Percentiles rank a stretch among this genome's conserved stretches.
phyloP scores from a whole-genome alignment of 2,113 vertebrate genomes.

The Muscicapa adusta region DNA sequence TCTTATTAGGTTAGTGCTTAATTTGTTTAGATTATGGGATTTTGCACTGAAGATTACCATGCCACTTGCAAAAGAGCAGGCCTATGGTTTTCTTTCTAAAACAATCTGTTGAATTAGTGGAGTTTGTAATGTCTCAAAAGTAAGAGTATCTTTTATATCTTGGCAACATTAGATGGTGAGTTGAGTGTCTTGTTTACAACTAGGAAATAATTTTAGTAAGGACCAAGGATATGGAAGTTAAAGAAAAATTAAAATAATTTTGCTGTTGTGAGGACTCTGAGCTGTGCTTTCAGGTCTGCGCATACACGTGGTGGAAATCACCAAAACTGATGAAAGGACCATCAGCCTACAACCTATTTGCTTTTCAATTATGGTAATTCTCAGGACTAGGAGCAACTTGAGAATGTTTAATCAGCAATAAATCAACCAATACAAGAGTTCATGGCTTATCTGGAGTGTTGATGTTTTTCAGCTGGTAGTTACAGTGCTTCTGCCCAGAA shows the following conservation, averaged over 20 bases:
- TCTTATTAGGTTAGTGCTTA: neutral
- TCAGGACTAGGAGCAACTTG: neutral
- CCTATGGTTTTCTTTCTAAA: neutral
- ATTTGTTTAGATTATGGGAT: neutral
- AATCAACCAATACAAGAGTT: neutral
- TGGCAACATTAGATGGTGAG: neutral
- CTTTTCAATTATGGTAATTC: neutral
- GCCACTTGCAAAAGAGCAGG: neutral
- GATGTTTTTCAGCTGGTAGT: constrained; percentile 51
- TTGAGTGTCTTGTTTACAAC: neutral
- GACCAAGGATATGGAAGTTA: neutral
- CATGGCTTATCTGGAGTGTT: constrained; percentile 40
- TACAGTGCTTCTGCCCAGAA: constrained; percentile 10
- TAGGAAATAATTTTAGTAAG: neutral
- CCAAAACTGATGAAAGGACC: neutral
- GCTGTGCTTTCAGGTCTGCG: neutral
- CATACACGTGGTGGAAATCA: neutral
- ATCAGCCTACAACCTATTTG: neutral
- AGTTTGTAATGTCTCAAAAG: neutral
- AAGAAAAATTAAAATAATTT: neutral
- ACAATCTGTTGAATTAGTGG: neutral
- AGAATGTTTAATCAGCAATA: constrained; percentile 27
- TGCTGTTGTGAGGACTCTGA: neutral
- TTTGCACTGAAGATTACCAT: neutral
- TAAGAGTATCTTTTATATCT: neutral